Conservation (phyloP, 2,113 vertebrate genomes). For the Chaetops frenatus region DNA sequence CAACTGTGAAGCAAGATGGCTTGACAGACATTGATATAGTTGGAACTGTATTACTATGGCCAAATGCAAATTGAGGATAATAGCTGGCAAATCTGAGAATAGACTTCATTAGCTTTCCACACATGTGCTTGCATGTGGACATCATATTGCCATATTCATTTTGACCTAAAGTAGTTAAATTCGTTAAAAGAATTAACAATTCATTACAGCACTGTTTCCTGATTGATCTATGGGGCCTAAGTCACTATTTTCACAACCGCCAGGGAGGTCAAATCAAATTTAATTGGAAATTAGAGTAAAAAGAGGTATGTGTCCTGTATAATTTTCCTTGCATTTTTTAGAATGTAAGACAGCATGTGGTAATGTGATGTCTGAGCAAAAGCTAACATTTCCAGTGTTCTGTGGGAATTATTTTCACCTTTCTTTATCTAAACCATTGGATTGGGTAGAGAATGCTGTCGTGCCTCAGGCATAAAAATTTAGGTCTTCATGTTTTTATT, state of each 20-base stretch:
- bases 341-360: not conserved
- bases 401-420: not conserved
- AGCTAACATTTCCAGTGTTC: not conserved
- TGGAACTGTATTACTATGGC: slow-evolving; percentile 2
- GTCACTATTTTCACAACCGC: not conserved
- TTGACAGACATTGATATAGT: slow-evolving; percentile 49
- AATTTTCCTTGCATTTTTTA: not conserved
- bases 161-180: not conserved
- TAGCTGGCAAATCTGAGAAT: slow-evolving; percentile 26
- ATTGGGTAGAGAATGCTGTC: not conserved
- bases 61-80: slow-evolving; percentile 49
- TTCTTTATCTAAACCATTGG: not conserved
- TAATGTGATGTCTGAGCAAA: not conserved
- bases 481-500: not conserved
- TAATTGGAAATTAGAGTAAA: not conserved
- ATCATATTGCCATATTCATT: not conserved
- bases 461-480: not conserved
- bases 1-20: slow-evolving; percentile 37
- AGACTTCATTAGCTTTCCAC: slow-evolving; percentile 10
- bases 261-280: not conserved
- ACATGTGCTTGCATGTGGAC: not conserved
- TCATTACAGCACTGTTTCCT: not conserved
- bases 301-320: not conserved
- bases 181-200: not conserved
- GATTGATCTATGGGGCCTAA: not conserved